Percentiles rank a stretch among this genome's conserved stretches.
Evolutionary conservation across 2,797 vertebrate genomes (phyloP).

Genomic region (Sparus aurata): DNA sequence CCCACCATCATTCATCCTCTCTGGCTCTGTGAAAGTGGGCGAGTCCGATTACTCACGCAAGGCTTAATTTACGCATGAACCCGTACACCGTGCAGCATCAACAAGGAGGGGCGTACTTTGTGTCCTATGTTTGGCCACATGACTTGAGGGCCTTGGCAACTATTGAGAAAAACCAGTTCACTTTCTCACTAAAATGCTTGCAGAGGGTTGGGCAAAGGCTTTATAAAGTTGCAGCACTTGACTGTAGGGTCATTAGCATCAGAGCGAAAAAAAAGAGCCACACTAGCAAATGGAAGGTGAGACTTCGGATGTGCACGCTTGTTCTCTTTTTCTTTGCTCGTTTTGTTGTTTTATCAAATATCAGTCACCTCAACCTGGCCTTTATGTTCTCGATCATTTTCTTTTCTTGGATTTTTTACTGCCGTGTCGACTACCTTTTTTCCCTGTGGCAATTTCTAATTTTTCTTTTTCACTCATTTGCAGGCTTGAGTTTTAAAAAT

Average conservation of each 20-base stretch:
- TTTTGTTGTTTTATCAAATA: not conserved
- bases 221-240: slow-evolving; percentile 58
- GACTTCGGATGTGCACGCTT: slow-evolving; percentile 8
- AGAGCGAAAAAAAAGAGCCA: not conserved
- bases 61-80: not conserved
- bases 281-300: slow-evolving; percentile 79
- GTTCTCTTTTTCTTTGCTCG: not conserved
- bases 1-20: not conserved
- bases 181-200: slow-evolving; percentile 1
- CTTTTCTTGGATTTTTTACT: not conserved
- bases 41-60: slow-evolving; percentile 32
- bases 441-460: not conserved
- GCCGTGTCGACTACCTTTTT: not conserved
- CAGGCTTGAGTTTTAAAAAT: slow-evolving; percentile 73
- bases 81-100: too few relatives aligned
- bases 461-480: not conserved
- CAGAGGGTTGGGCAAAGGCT: slow-evolving; percentile 50
- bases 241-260: not conserved
- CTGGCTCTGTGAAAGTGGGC: not conserved
- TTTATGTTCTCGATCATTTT: not conserved
- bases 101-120: not conserved
- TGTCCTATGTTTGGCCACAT: not conserved
- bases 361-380: too few relatives aligned
- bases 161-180: slow-evolving; percentile 23
- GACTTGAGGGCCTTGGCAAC: slow-evolving; percentile 1